A percentile compares a stretch with the other conserved stretches of the same genome.
Conservation (phyloP, 2,888 invertebrate species). For the Steinernema scapterisci region DNA sequence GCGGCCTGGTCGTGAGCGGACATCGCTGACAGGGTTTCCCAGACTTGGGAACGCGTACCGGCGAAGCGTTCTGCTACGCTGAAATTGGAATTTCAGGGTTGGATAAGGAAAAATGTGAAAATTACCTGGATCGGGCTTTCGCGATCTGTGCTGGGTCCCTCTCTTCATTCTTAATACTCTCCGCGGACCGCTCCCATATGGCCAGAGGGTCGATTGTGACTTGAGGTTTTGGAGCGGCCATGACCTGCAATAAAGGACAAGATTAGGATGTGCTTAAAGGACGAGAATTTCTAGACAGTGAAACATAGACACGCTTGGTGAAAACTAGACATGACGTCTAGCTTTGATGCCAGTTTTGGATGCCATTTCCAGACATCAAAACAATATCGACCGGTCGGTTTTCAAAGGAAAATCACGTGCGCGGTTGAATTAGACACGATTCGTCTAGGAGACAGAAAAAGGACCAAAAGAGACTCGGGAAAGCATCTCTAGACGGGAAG, state of each 20-base stretch:
- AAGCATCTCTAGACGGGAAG: no score
- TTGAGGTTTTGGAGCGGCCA: background rate
- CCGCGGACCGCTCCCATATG: slow-evolving; percentile 9
- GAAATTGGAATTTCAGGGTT: slow-evolving; percentile 14
- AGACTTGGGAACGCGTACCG: slow-evolving; percentile 39
- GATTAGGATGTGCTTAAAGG: no score
- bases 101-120: background rate
- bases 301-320: no score
- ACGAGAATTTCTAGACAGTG: no score
- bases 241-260: background rate
- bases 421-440: no score
- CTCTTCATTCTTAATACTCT: background rate
- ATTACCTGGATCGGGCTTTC: slow-evolving; percentile 1
- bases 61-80: slow-evolving; percentile 40
- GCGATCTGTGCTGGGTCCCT: background rate
- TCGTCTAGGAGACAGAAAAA: no score
- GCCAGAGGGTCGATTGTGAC: background rate
- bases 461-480: no score
- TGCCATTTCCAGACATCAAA: no score
- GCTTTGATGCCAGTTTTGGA: no score
- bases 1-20: slow-evolving; percentile 42
- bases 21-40: slow-evolving; percentile 47
- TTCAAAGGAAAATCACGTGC: no score
- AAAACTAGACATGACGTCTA: no score
- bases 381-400: no score